Evolutionary conservation across 2,113 vertebrate genomes (phyloP), one percentile per base, ranked within the genome.

Genomic region (Nerophis lumbriciformis): DNA sequence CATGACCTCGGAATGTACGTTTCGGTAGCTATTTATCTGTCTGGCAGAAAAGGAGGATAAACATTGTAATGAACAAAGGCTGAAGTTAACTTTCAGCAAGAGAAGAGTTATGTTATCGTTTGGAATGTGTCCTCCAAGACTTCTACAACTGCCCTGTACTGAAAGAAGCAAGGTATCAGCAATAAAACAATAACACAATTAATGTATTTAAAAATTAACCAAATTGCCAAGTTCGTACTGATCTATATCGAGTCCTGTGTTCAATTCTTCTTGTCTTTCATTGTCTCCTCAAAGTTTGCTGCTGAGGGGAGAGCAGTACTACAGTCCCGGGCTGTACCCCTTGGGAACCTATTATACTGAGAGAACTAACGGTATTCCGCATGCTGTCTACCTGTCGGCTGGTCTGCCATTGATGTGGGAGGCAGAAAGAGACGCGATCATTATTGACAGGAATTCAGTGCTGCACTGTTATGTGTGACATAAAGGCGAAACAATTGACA

Each of bases 321-420:
- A 77, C 76, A 71, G 64, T 74, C 63, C 72, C 48, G 69, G 69
- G 57, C 69, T 66, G 65, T 53, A 80, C 84, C 75, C 81, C 51
- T 28, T 11, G 81, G 82, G 84, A 86, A 82, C 80, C 80, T 85
- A 79, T 86, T 86, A 84, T 79, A 73, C 81, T n/a, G 56, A 70
- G 66, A 85, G 76, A 83, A 85, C 71, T 82, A 80, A 81, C 67
- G 49, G 69, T 64, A 72, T 79, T 65, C 58, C 69, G 63, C 50
- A 57, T 75, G 61, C 56, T 67, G 66, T 72, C 81, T 83, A 84
- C 81, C 76, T 81, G 81, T 78, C 80, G 79, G 77, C 76, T 67
- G 66, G 48, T 57, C 64, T 73, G 44, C 59, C 66, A 79, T 77
- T 80, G 75, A 83, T 83, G 67, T 82, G 52, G 53, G 53, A 81